phyloP scores from a whole-genome alignment of 2,888 invertebrate genomes.

The Mystacides longicornis region DNA sequence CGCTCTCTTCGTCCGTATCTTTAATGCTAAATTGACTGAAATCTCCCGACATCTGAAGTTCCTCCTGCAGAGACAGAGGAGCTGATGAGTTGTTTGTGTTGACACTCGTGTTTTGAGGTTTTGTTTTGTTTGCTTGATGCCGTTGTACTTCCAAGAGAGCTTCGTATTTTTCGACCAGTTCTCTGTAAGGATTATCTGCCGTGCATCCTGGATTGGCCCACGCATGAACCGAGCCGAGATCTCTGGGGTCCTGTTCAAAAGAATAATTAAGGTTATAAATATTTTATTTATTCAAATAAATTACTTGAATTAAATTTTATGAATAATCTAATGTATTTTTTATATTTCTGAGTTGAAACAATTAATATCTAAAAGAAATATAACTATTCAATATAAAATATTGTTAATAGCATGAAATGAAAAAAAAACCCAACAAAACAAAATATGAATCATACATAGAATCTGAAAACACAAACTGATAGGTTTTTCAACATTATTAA shows the following conservation, averaged over 20 bases:
- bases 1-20: slow-evolving; percentile 59
- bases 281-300: background rate
- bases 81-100: slow-evolving; percentile 37
- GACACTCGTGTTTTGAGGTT: slow-evolving; percentile 31
- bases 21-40: slow-evolving; percentile 57
- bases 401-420: background rate
- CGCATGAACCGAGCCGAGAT: slow-evolving; percentile 18
- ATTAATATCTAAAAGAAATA: background rate
- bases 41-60: slow-evolving; percentile 67
- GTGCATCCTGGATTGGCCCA: slow-evolving; percentile 28
- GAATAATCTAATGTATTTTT: background rate
- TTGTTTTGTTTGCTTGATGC: slow-evolving; percentile 50
- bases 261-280: too few relatives aligned
- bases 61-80: slow-evolving; percentile 59
- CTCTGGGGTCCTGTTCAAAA: slow-evolving; percentile 19
- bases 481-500: too few relatives aligned
- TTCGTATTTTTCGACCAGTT: slow-evolving; percentile 79
- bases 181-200: slow-evolving; percentile 65
- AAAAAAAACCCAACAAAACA: background rate
- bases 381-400: too few relatives aligned
- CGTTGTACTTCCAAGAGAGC: slow-evolving; percentile 71
- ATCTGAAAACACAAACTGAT: too few relatives aligned
- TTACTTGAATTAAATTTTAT: background rate
- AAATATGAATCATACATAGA: too few relatives aligned
- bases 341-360: background rate